Percentiles rank a stretch among this genome's conserved stretches.
phyloP scores from a whole-genome alignment of 1,140 invertebrate genomes.

The Araneus ventricosus region DNA sequence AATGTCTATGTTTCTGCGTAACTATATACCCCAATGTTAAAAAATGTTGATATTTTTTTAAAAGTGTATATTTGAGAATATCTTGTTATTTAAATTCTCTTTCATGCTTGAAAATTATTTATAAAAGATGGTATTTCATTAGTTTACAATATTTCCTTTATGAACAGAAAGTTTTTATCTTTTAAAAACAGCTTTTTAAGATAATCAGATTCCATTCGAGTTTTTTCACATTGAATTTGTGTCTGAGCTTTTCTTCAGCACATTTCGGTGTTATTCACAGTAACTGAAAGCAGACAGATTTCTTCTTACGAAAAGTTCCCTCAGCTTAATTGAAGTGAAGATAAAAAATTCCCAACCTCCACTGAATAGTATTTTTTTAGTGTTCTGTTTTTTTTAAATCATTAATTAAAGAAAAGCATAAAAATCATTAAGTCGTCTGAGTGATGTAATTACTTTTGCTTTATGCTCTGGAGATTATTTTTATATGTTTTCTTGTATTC shows the following conservation, averaged over 20 bases:
- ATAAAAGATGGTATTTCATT: too few relatives aligned
- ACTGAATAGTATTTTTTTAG: not conserved
- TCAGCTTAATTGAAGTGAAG: not conserved
- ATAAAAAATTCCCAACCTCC: not conserved
- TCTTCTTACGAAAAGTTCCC: not conserved
- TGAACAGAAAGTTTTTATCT: not conserved
- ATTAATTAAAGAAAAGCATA: not conserved
- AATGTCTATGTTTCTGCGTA: too few relatives aligned
- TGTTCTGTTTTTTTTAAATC: not conserved
- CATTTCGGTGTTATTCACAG: not conserved
- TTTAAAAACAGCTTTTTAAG: not conserved
- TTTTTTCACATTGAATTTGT: not conserved
- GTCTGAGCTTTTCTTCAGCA: not conserved
- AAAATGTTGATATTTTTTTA: too few relatives aligned
- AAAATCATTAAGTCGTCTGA: not conserved
- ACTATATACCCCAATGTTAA: too few relatives aligned
- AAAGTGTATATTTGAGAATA: too few relatives aligned
- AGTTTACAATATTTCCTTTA: not conserved
- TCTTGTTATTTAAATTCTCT: too few relatives aligned
- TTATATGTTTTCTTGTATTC: not conserved
- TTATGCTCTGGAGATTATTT: not conserved
- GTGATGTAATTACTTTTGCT: not conserved
- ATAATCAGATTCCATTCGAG: too few relatives aligned
- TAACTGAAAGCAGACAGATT: not conserved
- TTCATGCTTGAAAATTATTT: too few relatives aligned